Evolutionary conservation across 2,888 invertebrate genomes (phyloP).

Genomic region (Melitaea athalia): DNA sequence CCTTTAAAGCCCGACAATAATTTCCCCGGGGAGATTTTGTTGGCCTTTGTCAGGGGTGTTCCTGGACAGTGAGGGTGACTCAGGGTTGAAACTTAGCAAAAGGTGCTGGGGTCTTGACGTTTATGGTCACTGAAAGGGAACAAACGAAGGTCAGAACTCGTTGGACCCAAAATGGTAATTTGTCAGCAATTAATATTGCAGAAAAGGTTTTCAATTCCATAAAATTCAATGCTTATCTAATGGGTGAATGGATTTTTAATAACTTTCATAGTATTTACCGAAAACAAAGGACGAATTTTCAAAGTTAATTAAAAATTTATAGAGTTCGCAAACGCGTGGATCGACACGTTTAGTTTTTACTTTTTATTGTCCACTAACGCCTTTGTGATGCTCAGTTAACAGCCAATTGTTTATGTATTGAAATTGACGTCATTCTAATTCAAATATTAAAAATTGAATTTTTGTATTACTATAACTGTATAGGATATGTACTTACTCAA

Average conservation of each 20-base stretch:
- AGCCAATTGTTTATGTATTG: constrained; percentile 8
- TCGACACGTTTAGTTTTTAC: constrained; percentile 18
- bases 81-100: constrained; percentile 67
- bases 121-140: constrained; percentile 79
- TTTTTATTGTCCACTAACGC: constrained; percentile 23
- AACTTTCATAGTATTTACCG: constrained; percentile 30
- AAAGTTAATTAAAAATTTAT: constrained; percentile 35
- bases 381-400: constrained; percentile 13
- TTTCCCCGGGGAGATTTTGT: constrained; percentile 75
- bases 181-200: constrained; percentile 65
- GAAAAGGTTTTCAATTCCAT: constrained; percentile 35
- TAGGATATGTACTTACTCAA: too few relatives aligned
- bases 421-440: not conserved
- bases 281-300: constrained; percentile 28
- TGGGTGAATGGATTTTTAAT: constrained; percentile 30
- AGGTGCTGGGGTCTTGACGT: constrained; percentile 74
- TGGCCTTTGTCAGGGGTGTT: constrained; percentile 79
- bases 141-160: constrained; percentile 65
- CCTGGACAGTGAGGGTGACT: constrained; percentile 73
- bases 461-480: too few relatives aligned
- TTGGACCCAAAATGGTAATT: constrained; percentile 60
- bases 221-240: constrained; percentile 21
- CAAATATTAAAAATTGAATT: too few relatives aligned
- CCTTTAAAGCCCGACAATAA: constrained; percentile 83
- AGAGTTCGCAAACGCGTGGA: constrained; percentile 21